Evolutionary conservation across 2,113 vertebrate genomes (phyloP).

Genomic region (Xiphias gladius): DNA sequence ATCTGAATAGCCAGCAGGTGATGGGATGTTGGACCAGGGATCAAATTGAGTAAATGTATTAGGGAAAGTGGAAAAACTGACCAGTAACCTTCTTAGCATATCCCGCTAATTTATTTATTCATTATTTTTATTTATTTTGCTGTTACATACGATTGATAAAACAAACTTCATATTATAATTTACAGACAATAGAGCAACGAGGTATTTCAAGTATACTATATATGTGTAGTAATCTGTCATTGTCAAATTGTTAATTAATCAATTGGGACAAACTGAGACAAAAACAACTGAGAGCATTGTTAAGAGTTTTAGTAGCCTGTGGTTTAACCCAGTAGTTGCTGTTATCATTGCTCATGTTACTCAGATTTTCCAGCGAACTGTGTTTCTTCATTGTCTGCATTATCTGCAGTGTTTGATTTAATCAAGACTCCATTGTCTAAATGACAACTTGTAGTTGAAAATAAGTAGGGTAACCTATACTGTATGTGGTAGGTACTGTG

Average conservation of each 20-base stretch:
- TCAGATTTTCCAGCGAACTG: neutral
- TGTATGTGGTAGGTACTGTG: no score
- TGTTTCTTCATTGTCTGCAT: neutral
- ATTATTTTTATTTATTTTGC: conserved; percentile 52
- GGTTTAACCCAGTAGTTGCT: neutral
- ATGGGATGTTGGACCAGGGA: conserved; percentile 66
- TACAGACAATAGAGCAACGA: conserved; percentile 3
- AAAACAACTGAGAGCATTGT: conserved; percentile 7
- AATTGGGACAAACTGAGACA: neutral
- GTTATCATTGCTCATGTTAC: neutral
- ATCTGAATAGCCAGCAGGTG: conserved; percentile 78
- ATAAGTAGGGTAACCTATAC: no score
- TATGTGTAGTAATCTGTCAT: conserved; percentile 21
- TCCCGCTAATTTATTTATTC: conserved; percentile 51
- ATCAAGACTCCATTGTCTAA: no score
- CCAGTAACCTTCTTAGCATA: conserved; percentile 63
- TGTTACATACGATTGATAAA: conserved; percentile 37
- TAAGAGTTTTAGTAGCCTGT: neutral
- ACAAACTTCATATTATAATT: conserved; percentile 27
- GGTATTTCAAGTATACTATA: neutral
- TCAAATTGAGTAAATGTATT: conserved; percentile 75
- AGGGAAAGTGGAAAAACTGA: conserved; percentile 72
- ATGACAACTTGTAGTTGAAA: no score
- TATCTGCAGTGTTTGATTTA: no score
- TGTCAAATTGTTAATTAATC: conserved; percentile 27